A percentile compares a stretch with the other conserved stretches of the same genome.
Conservation (phyloP, 2,797 vertebrate genomes). For the Neostethus bicornis region DNA sequence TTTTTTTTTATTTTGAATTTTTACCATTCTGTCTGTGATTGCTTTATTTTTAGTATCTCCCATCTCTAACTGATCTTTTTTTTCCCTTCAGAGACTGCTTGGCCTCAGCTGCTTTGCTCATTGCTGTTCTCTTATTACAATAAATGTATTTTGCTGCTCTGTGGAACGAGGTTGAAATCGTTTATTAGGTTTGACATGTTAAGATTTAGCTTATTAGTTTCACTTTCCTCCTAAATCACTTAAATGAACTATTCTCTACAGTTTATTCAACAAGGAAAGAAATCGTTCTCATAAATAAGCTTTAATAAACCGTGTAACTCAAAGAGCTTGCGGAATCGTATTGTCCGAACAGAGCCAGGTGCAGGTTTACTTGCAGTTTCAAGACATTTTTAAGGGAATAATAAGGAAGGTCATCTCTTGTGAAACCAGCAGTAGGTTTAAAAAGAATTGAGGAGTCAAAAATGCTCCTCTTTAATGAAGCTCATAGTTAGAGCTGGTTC, state of each 20-base stretch:
- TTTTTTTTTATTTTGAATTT: conserved; percentile 14
- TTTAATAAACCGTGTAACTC: not conserved
- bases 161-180: conserved; percentile 48
- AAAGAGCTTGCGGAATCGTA: not conserved
- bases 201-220: conserved; percentile 53
- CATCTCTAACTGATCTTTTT: conserved; percentile 11
- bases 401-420: no score
- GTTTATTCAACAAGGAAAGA: conserved; percentile 9
- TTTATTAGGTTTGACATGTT: conserved; percentile 59
- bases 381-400: not conserved
- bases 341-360: not conserved
- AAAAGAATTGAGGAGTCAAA: not conserved
- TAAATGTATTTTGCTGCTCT: conserved; percentile 55
- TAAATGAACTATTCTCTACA: conserved; percentile 31
- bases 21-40: conserved; percentile 12
- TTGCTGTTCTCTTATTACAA: conserved; percentile 50
- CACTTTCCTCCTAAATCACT: conserved; percentile 38
- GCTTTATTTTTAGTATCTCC: conserved; percentile 20
- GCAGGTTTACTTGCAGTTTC: not conserved
- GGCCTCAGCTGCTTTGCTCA: conserved; percentile 26
- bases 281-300: no score
- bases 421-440: no score
- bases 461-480: not conserved
- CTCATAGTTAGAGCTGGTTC: not conserved
- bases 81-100: conserved; percentile 24